Percentiles rank a stretch among this genome's conserved stretches.
These are phyloP conservation scores for Decapterus maruadsi DNA, from an alignment of 2,797 vertebrate genomes.

Conservation along the genomic window DNA sequence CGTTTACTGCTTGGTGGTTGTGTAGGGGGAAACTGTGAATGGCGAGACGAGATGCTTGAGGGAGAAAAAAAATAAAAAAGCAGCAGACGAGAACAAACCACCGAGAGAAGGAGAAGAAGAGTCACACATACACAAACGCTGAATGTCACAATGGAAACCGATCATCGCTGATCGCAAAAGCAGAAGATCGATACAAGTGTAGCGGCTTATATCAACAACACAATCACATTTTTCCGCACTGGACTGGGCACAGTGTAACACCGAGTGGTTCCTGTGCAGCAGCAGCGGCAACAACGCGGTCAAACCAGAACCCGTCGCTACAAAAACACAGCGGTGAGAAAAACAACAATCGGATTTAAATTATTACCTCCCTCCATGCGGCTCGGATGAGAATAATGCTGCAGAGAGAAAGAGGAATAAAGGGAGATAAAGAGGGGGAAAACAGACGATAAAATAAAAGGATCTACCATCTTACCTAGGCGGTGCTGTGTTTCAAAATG, in stretches of 20 bases:
- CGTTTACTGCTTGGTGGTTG: neutral
- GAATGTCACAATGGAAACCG: too few species aligned
- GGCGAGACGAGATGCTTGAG: conserved; percentile 35
- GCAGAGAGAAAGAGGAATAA: conserved; percentile 30
- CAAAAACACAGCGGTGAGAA: neutral
- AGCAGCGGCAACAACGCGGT: neutral
- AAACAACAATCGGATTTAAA: neutral
- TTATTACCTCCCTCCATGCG: neutral
- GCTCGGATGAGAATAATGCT: neutral
- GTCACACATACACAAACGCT: too few species aligned
- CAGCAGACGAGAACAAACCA: neutral
- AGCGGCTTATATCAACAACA: conserved; percentile 9
- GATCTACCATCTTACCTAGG: conserved; percentile 88
- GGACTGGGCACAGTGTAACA: conserved; percentile 57
- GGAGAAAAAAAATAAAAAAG: conserved; percentile 10
- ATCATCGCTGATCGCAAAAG: neutral
- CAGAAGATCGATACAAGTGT: conserved; percentile 26
- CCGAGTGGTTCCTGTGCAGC: conserved; percentile 25
- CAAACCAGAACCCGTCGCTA: neutral
- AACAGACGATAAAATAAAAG: conserved; percentile 40
- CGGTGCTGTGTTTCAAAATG: conserved; percentile 89
- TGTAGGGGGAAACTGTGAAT: conserved; percentile 5
- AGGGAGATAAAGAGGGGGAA: neutral
- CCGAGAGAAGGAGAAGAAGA: neutral
- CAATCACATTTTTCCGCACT: conserved; percentile 56